Evolutionary conservation across 1,140 invertebrate species (phyloP), one percentile per base, ranked within the genome.

Genomic region (Argopecten irradians): DNA sequence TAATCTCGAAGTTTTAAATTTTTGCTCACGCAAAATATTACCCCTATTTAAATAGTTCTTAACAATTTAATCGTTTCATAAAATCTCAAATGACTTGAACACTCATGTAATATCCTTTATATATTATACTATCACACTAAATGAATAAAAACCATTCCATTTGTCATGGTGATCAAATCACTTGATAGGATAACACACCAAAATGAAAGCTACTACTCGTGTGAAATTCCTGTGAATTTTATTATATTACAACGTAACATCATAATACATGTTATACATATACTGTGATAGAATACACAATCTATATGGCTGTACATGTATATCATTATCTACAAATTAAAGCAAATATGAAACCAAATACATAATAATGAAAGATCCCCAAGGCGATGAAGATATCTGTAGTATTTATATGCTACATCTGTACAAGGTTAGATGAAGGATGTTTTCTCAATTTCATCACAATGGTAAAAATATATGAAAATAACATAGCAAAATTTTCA

Each of bases 161-260:
- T n/a, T n/a, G n/a, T n/a, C n/a, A n/a, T n/a, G n/a, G n/a, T n/a
- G n/a, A n/a, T n/a, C n/a, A n/a, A n/a, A n/a, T n/a, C n/a, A n/a
- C n/a, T n/a, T n/a, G n/a, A n/a, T n/a, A n/a, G n/a, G n/a, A n/a
- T n/a, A n/a, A n/a, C n/a, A n/a, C n/a, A n/a, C n/a, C n/a, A n/a
- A n/a, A n/a, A n/a, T n/a, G n/a, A n/a, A n/a, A n/a, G n/a, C n/a
- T n/a, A n/a, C n/a, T n/a, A n/a, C n/a, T n/a, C n/a, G n/a, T 5
- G n/a, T 28, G 55, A 71, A 71, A 71, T 71, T 71, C 16, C 55
- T 71, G 55, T 71, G 55, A 71, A 28, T 71, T 71, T 71, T 16
- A 71, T 71, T 71, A 71, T 71, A 71, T 71, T 71, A 71, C 55
- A 71, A 71, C 55, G 55, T 71, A 71, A 71, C 55, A 71, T 71